phyloP scores from a whole-genome alignment of 1,140 invertebrate species.

The Caenorhabditis brenneri region DNA sequence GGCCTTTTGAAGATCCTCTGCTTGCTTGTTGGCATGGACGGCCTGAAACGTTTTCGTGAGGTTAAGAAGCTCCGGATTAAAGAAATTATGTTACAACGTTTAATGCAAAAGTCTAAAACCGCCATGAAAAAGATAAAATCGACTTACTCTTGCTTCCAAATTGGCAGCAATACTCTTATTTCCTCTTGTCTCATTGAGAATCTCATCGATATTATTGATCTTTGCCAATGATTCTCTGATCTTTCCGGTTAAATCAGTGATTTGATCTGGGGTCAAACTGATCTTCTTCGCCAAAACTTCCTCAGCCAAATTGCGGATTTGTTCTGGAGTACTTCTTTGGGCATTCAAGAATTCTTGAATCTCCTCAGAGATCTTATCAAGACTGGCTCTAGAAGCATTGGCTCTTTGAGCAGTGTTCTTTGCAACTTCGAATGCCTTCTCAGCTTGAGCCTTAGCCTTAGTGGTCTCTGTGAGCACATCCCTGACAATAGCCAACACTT shows the following conservation, averaged over 20 bases:
- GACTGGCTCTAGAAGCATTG: constrained; percentile 58
- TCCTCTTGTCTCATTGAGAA: constrained; percentile 65
- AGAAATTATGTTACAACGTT: too few relatives aligned
- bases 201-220: constrained; percentile 68
- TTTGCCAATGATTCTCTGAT: constrained; percentile 67
- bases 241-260: constrained; percentile 64
- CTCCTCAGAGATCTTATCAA: constrained; percentile 60
- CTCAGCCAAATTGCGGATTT: constrained; percentile 65
- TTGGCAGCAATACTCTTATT: constrained; percentile 66
- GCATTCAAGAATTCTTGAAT: constrained; percentile 65
- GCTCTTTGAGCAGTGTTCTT: constrained; percentile 53
- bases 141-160: constrained; percentile 62
- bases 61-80: too few relatives aligned
- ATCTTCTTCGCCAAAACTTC: constrained; percentile 66
- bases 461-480: constrained; percentile 49
- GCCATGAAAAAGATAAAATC: too few relatives aligned
- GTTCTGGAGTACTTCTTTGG: constrained; percentile 62
- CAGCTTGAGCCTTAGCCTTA: constrained; percentile 56
- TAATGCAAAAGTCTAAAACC: too few relatives aligned
- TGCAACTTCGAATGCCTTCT: constrained; percentile 54
- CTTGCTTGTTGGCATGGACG: constrained; percentile 18
- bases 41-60: too few relatives aligned
- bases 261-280: constrained; percentile 65
- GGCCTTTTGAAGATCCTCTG: constrained; percentile 51
- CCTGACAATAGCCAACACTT: constrained; percentile 45